phyloP scores from a whole-genome alignment of 2,888 invertebrate species.

The Stenotaenia linearis region DNA sequence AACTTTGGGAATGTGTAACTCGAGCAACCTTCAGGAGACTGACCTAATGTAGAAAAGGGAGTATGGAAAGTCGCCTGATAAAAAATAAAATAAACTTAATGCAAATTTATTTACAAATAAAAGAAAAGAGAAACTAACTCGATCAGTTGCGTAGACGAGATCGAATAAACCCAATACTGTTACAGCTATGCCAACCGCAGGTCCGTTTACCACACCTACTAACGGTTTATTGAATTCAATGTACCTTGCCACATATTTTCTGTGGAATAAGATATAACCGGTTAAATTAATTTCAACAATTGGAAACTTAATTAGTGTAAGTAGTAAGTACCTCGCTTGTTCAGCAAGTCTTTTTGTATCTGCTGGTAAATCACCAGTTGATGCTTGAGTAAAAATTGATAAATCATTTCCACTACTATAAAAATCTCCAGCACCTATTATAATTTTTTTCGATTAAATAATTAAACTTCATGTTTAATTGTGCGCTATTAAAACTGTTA shows the following conservation, averaged over 20 bases:
- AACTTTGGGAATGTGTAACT: constrained; percentile 75
- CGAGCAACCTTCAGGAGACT: constrained; percentile 85
- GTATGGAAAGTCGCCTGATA: constrained; percentile 75
- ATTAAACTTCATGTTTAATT: background rate
- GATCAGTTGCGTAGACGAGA: constrained; percentile 78
- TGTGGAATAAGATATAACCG: constrained; percentile 47
- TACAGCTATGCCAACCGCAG: constrained; percentile 83
- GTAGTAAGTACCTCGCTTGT: background rate
- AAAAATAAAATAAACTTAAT: background rate
- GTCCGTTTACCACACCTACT: constrained; percentile 85
- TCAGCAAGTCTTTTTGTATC: background rate
- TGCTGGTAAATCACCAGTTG: background rate
- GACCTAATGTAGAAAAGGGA: constrained; percentile 77
- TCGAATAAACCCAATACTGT: constrained; percentile 82
- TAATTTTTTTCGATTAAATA: background rate
- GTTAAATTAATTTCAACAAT: too few relatives aligned
- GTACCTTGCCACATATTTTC: constrained; percentile 65
- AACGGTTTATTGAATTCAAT: constrained; percentile 84
- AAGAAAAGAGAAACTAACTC: constrained; percentile 51
- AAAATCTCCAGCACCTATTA: constrained; percentile 68
- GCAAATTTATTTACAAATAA: background rate
- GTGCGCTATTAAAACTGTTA: background rate
- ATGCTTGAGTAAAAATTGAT: constrained; percentile 48
- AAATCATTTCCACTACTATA: constrained; percentile 82
- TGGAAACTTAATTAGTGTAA: too few relatives aligned